Conservation (phyloP, 2,797 vertebrate genomes). For the Poeciliopsis gracilis region DNA sequence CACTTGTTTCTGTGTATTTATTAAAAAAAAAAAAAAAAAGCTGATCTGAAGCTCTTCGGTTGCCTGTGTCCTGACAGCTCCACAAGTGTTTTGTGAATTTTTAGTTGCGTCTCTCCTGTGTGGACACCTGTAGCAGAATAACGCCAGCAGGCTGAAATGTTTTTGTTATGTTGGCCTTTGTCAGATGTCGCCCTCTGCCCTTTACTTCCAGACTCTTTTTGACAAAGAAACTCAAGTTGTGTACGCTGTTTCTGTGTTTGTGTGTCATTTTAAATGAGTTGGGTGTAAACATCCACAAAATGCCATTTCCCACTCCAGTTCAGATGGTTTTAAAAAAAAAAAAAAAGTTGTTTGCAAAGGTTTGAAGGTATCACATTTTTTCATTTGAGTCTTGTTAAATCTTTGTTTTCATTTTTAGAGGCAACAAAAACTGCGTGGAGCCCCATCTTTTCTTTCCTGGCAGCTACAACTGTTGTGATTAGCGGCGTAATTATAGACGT, state of each 20-base stretch:
- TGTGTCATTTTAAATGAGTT: constrained; percentile 23
- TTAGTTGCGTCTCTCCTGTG: constrained; percentile 19
- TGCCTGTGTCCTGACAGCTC: constrained; percentile 24
- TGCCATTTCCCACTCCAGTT: constrained; percentile 3
- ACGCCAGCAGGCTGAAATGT: constrained; percentile 59
- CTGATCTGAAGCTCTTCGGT: constrained; percentile 15
- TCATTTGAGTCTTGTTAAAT: constrained; percentile 31
- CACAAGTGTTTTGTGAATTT: constrained; percentile 3
- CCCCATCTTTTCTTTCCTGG: constrained; percentile 19
- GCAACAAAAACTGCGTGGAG: constrained; percentile 17
- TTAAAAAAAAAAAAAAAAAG: too few relatives aligned
- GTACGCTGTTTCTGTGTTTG: constrained; percentile 15
- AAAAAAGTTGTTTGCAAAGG: not conserved
- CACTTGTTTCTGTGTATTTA: constrained; percentile 33
- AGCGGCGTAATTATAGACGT: not conserved
- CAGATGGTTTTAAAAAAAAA: not conserved
- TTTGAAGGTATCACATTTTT: not conserved
- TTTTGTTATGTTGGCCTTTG: constrained; percentile 71
- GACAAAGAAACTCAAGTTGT: constrained; percentile 35
- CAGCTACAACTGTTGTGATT: constrained; percentile 28
- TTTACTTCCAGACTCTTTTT: constrained; percentile 58
- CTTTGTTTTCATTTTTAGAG: constrained; percentile 10
- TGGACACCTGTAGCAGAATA: constrained; percentile 44
- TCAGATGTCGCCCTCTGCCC: constrained; percentile 71
- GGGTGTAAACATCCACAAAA: not conserved